Evolutionary conservation across 2,888 invertebrate genomes (phyloP).

Genomic region (Melinaea marsaeus): DNA sequence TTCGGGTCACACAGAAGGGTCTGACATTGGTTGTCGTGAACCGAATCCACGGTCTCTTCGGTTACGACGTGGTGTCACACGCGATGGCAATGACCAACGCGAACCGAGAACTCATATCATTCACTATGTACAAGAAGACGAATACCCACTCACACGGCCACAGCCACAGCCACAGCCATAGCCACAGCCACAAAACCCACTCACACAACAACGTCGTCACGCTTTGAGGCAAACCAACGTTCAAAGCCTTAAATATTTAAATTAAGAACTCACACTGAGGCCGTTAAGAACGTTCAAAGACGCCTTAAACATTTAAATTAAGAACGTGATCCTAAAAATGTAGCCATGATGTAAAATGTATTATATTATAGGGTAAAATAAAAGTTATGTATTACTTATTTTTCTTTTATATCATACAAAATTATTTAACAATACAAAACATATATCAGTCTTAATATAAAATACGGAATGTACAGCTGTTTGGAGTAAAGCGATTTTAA

Average conservation of each 20-base stretch:
- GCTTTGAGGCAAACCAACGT: constrained; percentile 41
- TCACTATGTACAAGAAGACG: constrained; percentile 72
- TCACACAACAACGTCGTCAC: constrained; percentile 55
- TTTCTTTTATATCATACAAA: constrained; percentile 31
- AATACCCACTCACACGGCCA: constrained; percentile 47
- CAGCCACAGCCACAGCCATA: constrained; percentile 44
- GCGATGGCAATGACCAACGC: constrained; percentile 74
- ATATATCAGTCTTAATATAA: constrained; percentile 34
- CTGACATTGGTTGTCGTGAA: constrained; percentile 68
- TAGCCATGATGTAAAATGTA: constrained; percentile 22
- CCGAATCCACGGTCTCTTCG: constrained; percentile 66
- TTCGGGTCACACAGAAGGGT: constrained; percentile 64
- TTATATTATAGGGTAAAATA: constrained; percentile 26
- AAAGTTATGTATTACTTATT: constrained; percentile 21
- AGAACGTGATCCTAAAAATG: constrained; percentile 17
- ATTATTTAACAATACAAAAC: constrained; percentile 35
- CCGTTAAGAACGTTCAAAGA: background rate
- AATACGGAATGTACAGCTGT: constrained; percentile 20
- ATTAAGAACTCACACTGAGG: constrained; percentile 1
- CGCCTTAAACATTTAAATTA: constrained; percentile 7
- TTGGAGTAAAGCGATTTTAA: background rate
- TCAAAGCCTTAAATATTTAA: constrained; percentile 4
- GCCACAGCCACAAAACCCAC: constrained; percentile 37
- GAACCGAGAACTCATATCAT: constrained; percentile 69
- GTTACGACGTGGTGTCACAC: constrained; percentile 72